These are phyloP conservation scores for Phrynocephalus forsythii DNA, from an alignment of 2,797 vertebrate genomes.

Conservation along the genomic window DNA sequence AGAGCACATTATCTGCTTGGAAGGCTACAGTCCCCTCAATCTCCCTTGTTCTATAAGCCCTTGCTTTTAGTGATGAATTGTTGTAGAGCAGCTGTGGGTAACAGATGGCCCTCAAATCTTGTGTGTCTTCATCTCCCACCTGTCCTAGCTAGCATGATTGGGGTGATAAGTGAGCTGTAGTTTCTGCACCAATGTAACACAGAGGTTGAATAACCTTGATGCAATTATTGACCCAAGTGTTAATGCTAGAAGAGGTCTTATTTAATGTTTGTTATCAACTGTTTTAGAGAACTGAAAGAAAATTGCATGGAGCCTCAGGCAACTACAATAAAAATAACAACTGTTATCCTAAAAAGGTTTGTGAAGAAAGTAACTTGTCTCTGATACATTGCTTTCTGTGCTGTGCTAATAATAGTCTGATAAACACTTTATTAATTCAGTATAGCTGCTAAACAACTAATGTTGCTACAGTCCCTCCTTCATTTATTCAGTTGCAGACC, in stretches of 20 bases:
- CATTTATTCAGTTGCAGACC: constrained; percentile 1
- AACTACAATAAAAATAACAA: constrained; percentile 70
- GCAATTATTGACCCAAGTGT: constrained; percentile 32
- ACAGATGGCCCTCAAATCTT: neutral
- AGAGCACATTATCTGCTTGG: neutral
- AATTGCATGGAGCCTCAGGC: constrained; percentile 58
- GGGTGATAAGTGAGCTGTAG: neutral
- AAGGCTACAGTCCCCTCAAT: neutral
- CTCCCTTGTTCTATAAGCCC: neutral
- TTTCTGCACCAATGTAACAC: neutral
- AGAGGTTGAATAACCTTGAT: neutral
- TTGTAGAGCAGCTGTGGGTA: neutral
- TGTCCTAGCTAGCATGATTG: neutral
- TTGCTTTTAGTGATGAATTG: neutral
- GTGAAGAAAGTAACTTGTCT: constrained; percentile 57
- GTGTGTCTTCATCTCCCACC: neutral
- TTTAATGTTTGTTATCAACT: constrained; percentile 64
- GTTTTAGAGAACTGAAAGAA: constrained; percentile 67
- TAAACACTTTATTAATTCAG: constrained; percentile 52
- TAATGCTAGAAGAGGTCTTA: neutral
- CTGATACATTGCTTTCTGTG: constrained; percentile 51
- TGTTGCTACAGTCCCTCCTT: constrained; percentile 5
- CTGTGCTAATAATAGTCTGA: constrained; percentile 48
- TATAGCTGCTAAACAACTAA: constrained; percentile 35
- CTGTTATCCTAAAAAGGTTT: constrained; percentile 65